phyloP scores from a whole-genome alignment of 2,113 vertebrate species.

The Ceyx melanurus region DNA sequence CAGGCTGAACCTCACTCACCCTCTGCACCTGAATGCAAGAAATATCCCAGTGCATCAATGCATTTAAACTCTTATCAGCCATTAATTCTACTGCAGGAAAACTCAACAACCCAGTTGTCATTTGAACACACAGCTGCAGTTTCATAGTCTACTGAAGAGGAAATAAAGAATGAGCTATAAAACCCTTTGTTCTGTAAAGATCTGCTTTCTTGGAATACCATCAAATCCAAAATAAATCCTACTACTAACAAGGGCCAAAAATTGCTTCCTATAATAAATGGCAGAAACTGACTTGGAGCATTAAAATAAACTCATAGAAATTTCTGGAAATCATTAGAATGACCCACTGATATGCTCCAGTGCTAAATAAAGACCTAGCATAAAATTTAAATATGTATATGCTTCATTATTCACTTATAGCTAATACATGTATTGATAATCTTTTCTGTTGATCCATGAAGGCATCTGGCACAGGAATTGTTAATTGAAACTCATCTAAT shows the following conservation, averaged over 20 bases:
- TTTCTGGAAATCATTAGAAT: neutral
- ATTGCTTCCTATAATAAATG: neutral
- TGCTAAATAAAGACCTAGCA: neutral
- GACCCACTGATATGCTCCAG: neutral
- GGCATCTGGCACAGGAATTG: neutral
- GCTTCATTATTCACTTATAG: neutral
- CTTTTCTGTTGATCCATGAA: neutral
- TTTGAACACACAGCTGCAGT: conserved; percentile 5
- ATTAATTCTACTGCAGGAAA: neutral
- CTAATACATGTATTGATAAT: neutral
- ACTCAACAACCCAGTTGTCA: neutral
- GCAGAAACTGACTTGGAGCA: neutral
- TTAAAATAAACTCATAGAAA: conserved; percentile 7
- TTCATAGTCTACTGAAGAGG: neutral
- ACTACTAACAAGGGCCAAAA: neutral
- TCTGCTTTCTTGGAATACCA: conserved; percentile 25
- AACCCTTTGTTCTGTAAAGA: neutral
- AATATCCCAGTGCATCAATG: neutral
- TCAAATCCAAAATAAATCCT: neutral
- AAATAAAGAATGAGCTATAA: neutral
- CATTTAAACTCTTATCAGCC: neutral
- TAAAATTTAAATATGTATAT: neutral
- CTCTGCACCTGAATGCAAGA: neutral
- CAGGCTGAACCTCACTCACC: neutral
- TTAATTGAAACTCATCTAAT: neutral